Evolutionary conservation across 2,888 invertebrate genomes (phyloP).

Genomic region (Drosophila mercatorum): DNA sequence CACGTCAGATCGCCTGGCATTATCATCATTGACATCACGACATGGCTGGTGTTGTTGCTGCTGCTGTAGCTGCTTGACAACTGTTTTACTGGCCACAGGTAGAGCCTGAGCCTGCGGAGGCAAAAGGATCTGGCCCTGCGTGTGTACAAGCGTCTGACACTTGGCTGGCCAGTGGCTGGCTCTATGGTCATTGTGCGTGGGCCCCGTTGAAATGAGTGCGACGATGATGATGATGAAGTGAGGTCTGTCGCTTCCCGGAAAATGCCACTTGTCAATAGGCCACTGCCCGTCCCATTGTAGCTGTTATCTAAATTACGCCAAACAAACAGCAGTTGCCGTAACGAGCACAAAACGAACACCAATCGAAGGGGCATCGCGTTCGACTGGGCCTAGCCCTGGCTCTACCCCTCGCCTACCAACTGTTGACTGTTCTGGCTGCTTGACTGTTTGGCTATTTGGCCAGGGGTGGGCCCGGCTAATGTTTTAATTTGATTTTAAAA

Average conservation of each 20-base stretch:
- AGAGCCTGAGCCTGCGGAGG: slow-evolving; percentile 31
- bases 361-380: slow-evolving; percentile 27
- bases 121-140: slow-evolving; percentile 61
- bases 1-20: slow-evolving; percentile 56
- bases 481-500: slow-evolving; percentile 83
- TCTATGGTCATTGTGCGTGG: slow-evolving; percentile 53
- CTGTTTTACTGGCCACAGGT: slow-evolving; percentile 64
- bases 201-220: slow-evolving; percentile 63
- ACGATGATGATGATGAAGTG: slow-evolving; percentile 37
- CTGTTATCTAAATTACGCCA: slow-evolving; percentile 80
- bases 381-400: slow-evolving; percentile 34
- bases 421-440: slow-evolving; percentile 23
- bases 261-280: slow-evolving; percentile 80
- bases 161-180: slow-evolving; percentile 66
- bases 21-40: slow-evolving; percentile 78
- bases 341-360: slow-evolving; percentile 46
- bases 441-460: background rate
- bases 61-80: slow-evolving; percentile 66
- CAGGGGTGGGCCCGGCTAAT: slow-evolving; percentile 75
- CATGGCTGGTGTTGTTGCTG: slow-evolving; percentile 57
- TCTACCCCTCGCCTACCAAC: background rate
- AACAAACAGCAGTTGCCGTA: slow-evolving; percentile 80
- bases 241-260: slow-evolving; percentile 74
- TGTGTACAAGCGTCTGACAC: slow-evolving; percentile 61
- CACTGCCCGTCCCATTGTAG: slow-evolving; percentile 61